Percentiles rank a stretch among this genome's conserved stretches.
Evolutionary conservation across 2,888 invertebrate species (phyloP).

Genomic region (Gandaritis pyraliata): DNA sequence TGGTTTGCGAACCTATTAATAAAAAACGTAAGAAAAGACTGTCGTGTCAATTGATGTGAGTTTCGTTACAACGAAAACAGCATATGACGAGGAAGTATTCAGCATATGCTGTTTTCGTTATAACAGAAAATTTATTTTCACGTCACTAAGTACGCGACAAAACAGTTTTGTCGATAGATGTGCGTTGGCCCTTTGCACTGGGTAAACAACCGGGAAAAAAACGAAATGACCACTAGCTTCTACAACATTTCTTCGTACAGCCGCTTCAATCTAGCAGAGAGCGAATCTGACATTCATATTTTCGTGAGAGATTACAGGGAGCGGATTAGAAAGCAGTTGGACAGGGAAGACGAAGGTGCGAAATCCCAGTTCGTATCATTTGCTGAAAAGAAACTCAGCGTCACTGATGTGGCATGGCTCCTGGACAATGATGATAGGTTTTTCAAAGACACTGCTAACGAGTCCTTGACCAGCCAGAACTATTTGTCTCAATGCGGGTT

Average conservation of each 20-base stretch:
- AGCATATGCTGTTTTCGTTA: too few relatives aligned
- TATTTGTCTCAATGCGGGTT: constrained; percentile 65
- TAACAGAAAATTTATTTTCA: too few relatives aligned
- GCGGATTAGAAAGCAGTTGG: constrained; percentile 56
- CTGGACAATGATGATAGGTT: constrained; percentile 64
- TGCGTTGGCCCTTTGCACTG: too few relatives aligned
- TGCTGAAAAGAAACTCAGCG: constrained; percentile 52
- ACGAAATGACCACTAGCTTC: constrained; percentile 48
- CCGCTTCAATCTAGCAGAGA: constrained; percentile 58
- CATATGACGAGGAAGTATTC: too few relatives aligned
- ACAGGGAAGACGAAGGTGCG: constrained; percentile 47
- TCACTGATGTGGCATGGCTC: constrained; percentile 56
- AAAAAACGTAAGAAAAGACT: too few relatives aligned
- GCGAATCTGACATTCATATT: constrained; percentile 59
- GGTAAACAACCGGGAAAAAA: too few relatives aligned
- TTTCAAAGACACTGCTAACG: constrained; percentile 62
- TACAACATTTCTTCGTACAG: constrained; percentile 56
- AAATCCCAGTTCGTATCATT: constrained; percentile 60
- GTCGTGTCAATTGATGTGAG: too few relatives aligned
- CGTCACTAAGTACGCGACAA: too few relatives aligned
- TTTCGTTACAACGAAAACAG: too few relatives aligned
- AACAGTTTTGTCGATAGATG: too few relatives aligned
- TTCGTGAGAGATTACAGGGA: constrained; percentile 63
- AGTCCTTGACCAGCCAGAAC: constrained; percentile 47
- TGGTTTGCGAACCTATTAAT: too few relatives aligned